Conservation (phyloP, 2,797 vertebrate species). For the Enteromius mattozi region DNA sequence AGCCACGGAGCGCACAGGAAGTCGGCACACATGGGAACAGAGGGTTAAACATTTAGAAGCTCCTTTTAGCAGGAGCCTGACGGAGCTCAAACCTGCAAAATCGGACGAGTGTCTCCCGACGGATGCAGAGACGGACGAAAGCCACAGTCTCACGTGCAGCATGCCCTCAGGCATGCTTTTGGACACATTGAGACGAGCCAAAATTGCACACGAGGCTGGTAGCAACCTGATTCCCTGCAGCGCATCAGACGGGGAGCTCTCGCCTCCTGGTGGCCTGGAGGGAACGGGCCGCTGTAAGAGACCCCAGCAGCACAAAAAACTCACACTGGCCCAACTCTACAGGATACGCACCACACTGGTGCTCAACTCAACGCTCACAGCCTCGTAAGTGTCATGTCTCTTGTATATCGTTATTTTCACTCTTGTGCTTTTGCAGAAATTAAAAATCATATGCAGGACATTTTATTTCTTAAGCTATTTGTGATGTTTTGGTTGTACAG, state of each 20-base stretch:
- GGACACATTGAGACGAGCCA: slow-evolving; percentile 61
- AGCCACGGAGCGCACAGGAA: slow-evolving; percentile 16
- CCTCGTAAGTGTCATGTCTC: slow-evolving; percentile 86
- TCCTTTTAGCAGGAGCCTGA: slow-evolving; percentile 85
- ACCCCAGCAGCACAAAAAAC: slow-evolving; percentile 80
- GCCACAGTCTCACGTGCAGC: slow-evolving; percentile 55
- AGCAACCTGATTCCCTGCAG: slow-evolving; percentile 61
- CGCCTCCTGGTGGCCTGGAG: slow-evolving; percentile 34
- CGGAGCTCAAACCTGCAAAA: slow-evolving; percentile 74
- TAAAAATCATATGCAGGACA: not conserved
- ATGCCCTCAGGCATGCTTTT: slow-evolving; percentile 66
- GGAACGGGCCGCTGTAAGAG: slow-evolving; percentile 62
- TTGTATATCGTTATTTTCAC: not conserved
- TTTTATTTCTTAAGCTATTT: not conserved
- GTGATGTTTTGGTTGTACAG: not conserved
- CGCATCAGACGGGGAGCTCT: slow-evolving; percentile 63
- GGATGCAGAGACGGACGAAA: slow-evolving; percentile 49
- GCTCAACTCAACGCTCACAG: slow-evolving; percentile 95
- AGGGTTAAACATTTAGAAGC: slow-evolving; percentile 43
- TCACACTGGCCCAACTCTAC: slow-evolving; percentile 86
- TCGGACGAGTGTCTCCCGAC: slow-evolving; percentile 40
- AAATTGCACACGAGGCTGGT: slow-evolving; percentile 13
- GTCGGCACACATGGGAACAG: slow-evolving; percentile 34
- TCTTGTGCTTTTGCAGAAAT: not conserved
- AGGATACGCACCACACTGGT: slow-evolving; percentile 91